Evolutionary conservation across 2,113 vertebrate species (phyloP).

Genomic region (Lates calcarifer): DNA sequence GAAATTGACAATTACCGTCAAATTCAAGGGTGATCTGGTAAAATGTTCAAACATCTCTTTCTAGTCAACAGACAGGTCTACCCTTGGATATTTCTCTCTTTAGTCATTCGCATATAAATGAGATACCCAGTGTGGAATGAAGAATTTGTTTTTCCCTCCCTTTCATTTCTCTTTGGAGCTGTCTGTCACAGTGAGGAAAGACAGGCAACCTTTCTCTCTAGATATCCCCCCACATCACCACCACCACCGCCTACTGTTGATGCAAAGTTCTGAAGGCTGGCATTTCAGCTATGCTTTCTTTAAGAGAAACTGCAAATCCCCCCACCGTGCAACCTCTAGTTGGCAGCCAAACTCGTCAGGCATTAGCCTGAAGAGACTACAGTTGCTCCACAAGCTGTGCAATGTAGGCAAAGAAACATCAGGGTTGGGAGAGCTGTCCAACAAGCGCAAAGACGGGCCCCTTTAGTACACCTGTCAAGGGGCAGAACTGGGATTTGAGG

Average conservation of each 20-base stretch:
- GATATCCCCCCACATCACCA: constrained; percentile 49
- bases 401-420: constrained; percentile 42
- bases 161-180: constrained; percentile 72
- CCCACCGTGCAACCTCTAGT: constrained; percentile 66
- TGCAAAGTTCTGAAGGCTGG: constrained; percentile 76
- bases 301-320: constrained; percentile 68
- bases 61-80: constrained; percentile 47
- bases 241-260: constrained; percentile 62
- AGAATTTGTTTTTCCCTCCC: constrained; percentile 65
- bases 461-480: constrained; percentile 77
- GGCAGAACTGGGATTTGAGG: constrained; percentile 57
- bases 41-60: constrained; percentile 34
- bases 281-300: constrained; percentile 84
- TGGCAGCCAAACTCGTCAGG: constrained; percentile 61
- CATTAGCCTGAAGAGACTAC: constrained; percentile 48
- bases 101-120: constrained; percentile 72
- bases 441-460: constrained; percentile 50
- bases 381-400: constrained; percentile 37
- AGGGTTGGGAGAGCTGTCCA: constrained; percentile 41
- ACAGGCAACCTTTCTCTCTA: constrained; percentile 71
- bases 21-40: background rate
- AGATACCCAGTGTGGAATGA: constrained; percentile 71
- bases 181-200: constrained; percentile 76
- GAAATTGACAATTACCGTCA: background rate
- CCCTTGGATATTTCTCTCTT: constrained; percentile 50